Conservation (phyloP, 2,888 invertebrate species). For the Noctuana brunneofusca region DNA sequence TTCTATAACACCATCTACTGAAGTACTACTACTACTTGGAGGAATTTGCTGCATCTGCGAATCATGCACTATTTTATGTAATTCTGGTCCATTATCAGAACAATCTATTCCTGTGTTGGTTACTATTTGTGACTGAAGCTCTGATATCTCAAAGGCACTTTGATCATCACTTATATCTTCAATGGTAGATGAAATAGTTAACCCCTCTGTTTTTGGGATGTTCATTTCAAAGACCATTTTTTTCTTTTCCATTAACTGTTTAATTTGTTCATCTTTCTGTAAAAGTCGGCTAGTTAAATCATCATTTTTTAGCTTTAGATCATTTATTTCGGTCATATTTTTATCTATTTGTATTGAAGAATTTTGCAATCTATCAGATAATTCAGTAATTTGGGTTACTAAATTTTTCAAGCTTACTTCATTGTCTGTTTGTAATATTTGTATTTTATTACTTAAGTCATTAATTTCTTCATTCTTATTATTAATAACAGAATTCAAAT, state of each 20-base stretch:
- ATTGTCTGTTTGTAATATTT: slow-evolving; percentile 54
- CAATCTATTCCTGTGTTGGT: slow-evolving; percentile 46
- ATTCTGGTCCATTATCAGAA: slow-evolving; percentile 39
- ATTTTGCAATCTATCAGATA: slow-evolving; percentile 57
- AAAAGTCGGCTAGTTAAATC: slow-evolving; percentile 51
- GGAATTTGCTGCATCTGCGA: slow-evolving; percentile 46
- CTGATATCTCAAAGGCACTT: slow-evolving; percentile 53
- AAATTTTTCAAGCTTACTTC: slow-evolving; percentile 49
- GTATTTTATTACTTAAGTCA: slow-evolving; percentile 56
- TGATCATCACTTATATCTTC: slow-evolving; percentile 61
- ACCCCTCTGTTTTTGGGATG: slow-evolving; percentile 78
- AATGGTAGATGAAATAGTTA: slow-evolving; percentile 75
- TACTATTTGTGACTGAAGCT: slow-evolving; percentile 73
- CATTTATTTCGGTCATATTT: slow-evolving; percentile 48
- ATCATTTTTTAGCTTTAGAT: slow-evolving; percentile 53
- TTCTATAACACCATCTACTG: slow-evolving; percentile 50
- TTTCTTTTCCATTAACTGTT: slow-evolving; percentile 64
- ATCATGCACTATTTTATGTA: slow-evolving; percentile 50
- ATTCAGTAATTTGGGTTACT: slow-evolving; percentile 59
- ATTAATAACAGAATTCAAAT: slow-evolving; percentile 75
- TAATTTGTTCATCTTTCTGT: slow-evolving; percentile 66
- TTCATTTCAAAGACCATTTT: slow-evolving; percentile 74
- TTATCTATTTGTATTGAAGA: slow-evolving; percentile 47
- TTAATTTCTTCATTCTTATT: slow-evolving; percentile 77
- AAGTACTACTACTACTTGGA: slow-evolving; percentile 37